phyloP scores from a whole-genome alignment of 2,888 invertebrate species.

The Oxycera nigricornis region DNA sequence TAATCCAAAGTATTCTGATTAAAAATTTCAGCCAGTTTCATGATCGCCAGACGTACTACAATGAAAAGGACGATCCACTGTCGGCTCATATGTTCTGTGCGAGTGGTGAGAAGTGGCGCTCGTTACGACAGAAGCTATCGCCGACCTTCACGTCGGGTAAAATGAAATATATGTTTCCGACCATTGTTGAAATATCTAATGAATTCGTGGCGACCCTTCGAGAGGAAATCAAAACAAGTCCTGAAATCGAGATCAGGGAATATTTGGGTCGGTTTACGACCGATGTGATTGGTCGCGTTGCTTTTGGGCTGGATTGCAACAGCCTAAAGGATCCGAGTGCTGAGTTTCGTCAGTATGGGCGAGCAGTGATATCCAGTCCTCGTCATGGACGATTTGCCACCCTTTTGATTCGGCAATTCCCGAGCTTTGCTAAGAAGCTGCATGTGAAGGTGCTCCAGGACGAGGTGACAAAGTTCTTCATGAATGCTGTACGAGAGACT shows the following conservation, averaged over 20 bases:
- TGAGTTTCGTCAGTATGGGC: conserved; percentile 51
- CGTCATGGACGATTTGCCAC: background rate
- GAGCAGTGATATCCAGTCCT: conserved; percentile 40
- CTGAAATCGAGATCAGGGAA: background rate
- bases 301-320: conserved; percentile 53
- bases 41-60: conserved; percentile 56
- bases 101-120: conserved; percentile 62
- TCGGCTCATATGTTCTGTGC: conserved; percentile 58
- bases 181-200: background rate
- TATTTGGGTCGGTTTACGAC: background rate
- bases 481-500: conserved; percentile 57
- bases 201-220: background rate
- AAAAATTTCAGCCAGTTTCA: conserved; percentile 60
- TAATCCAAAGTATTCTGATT: conserved; percentile 55
- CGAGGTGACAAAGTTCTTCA: conserved; percentile 54
- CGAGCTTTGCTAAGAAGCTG: background rate
- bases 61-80: conserved; percentile 58
- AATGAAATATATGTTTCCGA: conserved; percentile 58
- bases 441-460: conserved; percentile 49
- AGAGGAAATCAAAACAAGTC: background rate
- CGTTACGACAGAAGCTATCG: conserved; percentile 61
- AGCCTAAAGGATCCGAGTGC: conserved; percentile 54
- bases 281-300: background rate
- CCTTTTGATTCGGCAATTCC: background rate
- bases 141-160: conserved; percentile 64